Conservation (phyloP, 2,113 vertebrate species). For the Brachyhypopomus gauderio region DNA sequence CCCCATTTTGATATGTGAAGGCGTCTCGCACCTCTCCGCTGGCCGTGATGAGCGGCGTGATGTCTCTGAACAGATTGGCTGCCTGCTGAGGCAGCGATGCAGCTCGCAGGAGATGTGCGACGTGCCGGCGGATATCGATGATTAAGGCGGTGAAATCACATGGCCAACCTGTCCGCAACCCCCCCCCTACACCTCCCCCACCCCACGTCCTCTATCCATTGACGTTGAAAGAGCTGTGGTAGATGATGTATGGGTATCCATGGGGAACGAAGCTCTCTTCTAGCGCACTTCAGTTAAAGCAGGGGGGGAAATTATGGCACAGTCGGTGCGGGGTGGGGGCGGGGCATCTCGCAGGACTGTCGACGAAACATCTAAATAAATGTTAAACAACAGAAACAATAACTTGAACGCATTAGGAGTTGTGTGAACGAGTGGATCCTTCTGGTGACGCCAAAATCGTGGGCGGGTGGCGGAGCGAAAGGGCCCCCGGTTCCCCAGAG, state of each 20-base stretch:
- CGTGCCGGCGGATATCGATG: neutral
- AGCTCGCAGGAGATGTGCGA: neutral
- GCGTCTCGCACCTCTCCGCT: neutral
- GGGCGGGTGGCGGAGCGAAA: too few species aligned
- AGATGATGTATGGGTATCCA: neutral
- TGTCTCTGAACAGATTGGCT: neutral
- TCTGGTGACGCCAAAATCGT: too few species aligned
- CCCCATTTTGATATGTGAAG: too few species aligned
- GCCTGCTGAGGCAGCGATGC: neutral
- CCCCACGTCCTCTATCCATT: neutral
- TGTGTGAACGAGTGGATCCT: too few species aligned
- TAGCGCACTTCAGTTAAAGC: neutral
- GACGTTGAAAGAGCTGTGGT: neutral
- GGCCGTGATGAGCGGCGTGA: neutral
- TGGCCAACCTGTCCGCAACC: neutral
- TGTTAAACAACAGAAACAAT: too few species aligned
- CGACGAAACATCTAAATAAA: too few species aligned
- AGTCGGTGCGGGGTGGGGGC: too few species aligned
- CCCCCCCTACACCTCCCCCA: neutral
- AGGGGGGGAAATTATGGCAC: too few species aligned
- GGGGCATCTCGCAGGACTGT: too few species aligned
- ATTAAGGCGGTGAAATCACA: neutral
- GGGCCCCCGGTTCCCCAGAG: too few species aligned
- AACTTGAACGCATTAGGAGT: too few species aligned
- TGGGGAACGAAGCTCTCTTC: neutral